These are phyloP conservation scores for Montipora sp. DNA, from an alignment of 64 coral and sea anemone genomes.

Conservation along the genomic window DNA sequence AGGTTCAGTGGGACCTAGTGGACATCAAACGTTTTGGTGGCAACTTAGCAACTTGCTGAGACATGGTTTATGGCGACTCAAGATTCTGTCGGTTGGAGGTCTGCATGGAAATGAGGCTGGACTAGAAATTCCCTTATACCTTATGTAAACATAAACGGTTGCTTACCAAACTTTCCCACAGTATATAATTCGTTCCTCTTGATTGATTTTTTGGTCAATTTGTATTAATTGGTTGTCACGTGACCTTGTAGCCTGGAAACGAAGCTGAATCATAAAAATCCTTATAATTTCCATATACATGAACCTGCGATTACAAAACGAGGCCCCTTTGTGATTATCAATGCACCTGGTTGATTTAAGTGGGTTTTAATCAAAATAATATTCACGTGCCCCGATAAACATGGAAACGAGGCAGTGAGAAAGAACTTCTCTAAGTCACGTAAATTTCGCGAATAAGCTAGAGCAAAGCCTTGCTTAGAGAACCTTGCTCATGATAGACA, in stretches of 20 bases:
- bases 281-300: too few relatives aligned
- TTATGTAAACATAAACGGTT: neutral
- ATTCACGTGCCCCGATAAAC: neutral
- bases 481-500: neutral
- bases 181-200: neutral
- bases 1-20: neutral
- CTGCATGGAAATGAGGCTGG: constrained; percentile 52
- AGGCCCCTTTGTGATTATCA: constrained; percentile 10
- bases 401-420: too few relatives aligned
- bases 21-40: constrained; percentile 22
- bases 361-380: neutral
- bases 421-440: too few relatives aligned
- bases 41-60: constrained; percentile 24
- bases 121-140: constrained; percentile 29
- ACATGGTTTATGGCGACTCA: neutral
- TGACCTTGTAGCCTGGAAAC: neutral
- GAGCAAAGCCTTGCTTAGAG: neutral
- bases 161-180: neutral
- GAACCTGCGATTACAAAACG: neutral
- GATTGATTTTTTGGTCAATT: too few relatives aligned
- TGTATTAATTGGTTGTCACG: too few relatives aligned
- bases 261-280: neutral
- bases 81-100: neutral
- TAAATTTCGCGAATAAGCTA: too few relatives aligned
- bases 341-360: neutral